These are phyloP conservation scores for Eurytoma adleriae DNA, from an alignment of 2,888 invertebrate species.

Conservation along the genomic window DNA sequence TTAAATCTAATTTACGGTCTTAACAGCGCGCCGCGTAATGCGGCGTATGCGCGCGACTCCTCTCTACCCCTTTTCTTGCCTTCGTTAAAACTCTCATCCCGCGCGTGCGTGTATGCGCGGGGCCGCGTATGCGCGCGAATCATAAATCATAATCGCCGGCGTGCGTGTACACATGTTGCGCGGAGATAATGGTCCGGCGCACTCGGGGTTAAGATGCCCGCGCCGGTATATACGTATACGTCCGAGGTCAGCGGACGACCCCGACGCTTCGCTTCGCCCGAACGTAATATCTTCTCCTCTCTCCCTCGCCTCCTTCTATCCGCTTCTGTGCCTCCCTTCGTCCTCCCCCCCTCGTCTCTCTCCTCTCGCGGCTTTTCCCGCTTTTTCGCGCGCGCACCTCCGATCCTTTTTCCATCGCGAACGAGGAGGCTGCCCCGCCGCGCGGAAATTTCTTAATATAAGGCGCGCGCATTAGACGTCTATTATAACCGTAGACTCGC, in stretches of 20 bases:
- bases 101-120: conserved; percentile 28
- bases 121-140: conserved; percentile 56
- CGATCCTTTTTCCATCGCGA: conserved; percentile 52
- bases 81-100: conserved; percentile 51
- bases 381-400: conserved; percentile 13
- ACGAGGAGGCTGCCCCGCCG: background rate
- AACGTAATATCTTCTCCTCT: conserved; percentile 38
- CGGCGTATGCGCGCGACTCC: conserved; percentile 27
- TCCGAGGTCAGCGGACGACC: conserved; percentile 71
- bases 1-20: conserved; percentile 73
- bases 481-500: conserved; percentile 28
- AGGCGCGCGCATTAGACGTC: conserved; percentile 21
- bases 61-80: conserved; percentile 19
- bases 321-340: conserved; percentile 46
- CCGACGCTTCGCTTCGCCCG: conserved; percentile 59
- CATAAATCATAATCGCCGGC: conserved; percentile 73
- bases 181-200: conserved; percentile 69
- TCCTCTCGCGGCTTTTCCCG: conserved; percentile 19
- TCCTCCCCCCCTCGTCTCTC: conserved; percentile 38
- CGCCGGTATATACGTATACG: conserved; percentile 29
- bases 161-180: conserved; percentile 66
- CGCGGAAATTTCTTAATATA: conserved; percentile 52
- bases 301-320: conserved; percentile 30
- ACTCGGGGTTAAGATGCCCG: conserved; percentile 64
- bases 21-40: conserved; percentile 57